Evolutionary conservation across 2,797 vertebrate species (phyloP).

Genomic region (Ibycter americanus): DNA sequence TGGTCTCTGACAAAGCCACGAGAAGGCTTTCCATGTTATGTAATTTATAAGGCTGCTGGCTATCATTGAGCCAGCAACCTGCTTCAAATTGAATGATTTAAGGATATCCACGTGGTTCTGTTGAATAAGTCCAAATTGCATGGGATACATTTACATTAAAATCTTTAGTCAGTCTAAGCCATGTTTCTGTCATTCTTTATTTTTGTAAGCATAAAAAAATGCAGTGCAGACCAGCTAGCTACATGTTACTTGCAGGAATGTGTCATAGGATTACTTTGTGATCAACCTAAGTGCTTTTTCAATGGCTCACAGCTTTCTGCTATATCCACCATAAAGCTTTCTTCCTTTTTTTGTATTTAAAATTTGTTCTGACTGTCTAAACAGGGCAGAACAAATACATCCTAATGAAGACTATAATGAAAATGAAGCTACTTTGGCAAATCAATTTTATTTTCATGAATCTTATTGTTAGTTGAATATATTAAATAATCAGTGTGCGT

Average conservation of each 20-base stretch:
- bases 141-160: background rate
- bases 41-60: background rate
- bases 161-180: background rate
- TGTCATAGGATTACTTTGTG: background rate
- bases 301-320: background rate
- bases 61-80: background rate
- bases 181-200: background rate
- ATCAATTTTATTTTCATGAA: background rate
- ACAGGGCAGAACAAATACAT: background rate
- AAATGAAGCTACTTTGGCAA: background rate
- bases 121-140: background rate
- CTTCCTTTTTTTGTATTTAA: background rate
- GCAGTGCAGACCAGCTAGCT: background rate
- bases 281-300: background rate
- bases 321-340: background rate
- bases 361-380: background rate
- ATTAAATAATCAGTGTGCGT: background rate
- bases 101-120: background rate
- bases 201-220: background rate
- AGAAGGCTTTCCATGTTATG: background rate
- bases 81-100: background rate
- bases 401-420: background rate
- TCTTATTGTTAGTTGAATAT: background rate
- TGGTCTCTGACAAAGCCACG: background rate
- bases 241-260: background rate